A percentile compares a stretch with the other conserved stretches of the same genome.
Evolutionary conservation across 2,888 invertebrate genomes (phyloP).

Genomic region (Trisateles emortualis): DNA sequence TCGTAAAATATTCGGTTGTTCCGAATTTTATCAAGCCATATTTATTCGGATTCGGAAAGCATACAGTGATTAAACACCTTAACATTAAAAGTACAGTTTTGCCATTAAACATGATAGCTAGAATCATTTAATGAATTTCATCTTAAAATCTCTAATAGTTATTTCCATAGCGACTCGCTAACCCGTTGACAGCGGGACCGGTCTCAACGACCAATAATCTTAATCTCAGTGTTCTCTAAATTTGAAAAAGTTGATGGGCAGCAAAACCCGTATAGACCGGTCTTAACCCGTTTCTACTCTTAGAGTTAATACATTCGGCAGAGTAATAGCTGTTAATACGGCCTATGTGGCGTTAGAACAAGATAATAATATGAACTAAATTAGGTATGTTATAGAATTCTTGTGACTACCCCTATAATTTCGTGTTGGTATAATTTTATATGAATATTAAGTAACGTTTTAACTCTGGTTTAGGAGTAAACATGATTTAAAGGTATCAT

Average conservation of each 20-base stretch:
- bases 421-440: conserved; percentile 32
- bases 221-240: conserved; percentile 50
- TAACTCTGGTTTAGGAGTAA: not conserved
- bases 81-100: not conserved
- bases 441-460: conserved; percentile 9
- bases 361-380: conserved; percentile 35
- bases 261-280: conserved; percentile 41
- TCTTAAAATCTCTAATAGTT: conserved; percentile 3
- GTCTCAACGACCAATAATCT: conserved; percentile 48
- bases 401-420: conserved; percentile 32
- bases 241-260: conserved; percentile 49
- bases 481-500: not conserved
- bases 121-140: not conserved
- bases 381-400: conserved; percentile 21
- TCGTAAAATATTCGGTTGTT: too few species aligned
- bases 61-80: too few species aligned
- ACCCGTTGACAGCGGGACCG: conserved; percentile 37
- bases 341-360: conserved; percentile 36
- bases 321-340: conserved; percentile 46
- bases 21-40: too few species aligned
- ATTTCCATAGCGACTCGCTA: conserved; percentile 19
- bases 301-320: conserved; percentile 27
- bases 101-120: not conserved
- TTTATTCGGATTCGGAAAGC: too few species aligned
- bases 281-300: conserved; percentile 34